phyloP scores from a whole-genome alignment of 2,888 invertebrate species.

The Sialis fuliginosa region DNA sequence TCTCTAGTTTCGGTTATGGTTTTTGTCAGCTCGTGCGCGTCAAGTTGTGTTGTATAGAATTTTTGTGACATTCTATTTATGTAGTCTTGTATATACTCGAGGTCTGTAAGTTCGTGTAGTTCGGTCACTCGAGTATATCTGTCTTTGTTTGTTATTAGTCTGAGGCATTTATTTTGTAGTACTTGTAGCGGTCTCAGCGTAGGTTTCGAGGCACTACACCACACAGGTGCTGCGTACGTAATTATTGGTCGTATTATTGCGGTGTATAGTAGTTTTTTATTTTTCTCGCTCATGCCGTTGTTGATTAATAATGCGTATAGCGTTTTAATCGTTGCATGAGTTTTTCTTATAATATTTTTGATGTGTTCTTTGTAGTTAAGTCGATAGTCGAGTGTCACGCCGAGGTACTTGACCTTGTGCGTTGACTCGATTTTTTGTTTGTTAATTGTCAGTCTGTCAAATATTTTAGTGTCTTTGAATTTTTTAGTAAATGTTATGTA shows the following conservation, averaged over 20 bases:
- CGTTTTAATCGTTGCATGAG: slow-evolving; percentile 8
- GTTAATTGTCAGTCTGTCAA: not conserved
- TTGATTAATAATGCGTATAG: slow-evolving; percentile 11
- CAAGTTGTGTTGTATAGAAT: slow-evolving; percentile 5
- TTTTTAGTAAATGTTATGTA: not conserved
- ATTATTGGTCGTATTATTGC: slow-evolving; percentile 12
- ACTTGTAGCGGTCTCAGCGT: slow-evolving; percentile 8
- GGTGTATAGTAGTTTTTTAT: slow-evolving; percentile 14
- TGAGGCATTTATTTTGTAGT: slow-evolving; percentile 12
- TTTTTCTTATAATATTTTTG: slow-evolving; percentile 9
- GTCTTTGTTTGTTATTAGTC: slow-evolving; percentile 7
- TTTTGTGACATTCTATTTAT: slow-evolving; percentile 5
- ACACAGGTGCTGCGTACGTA: slow-evolving; percentile 11
- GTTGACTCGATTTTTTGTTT: not conserved
- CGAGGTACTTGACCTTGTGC: not conserved
- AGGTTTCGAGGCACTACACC: slow-evolving; percentile 8
- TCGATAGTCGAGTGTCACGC: not conserved
- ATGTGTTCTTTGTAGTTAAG: slow-evolving; percentile 10
- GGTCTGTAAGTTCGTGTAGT: slow-evolving; percentile 7
- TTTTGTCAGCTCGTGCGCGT: slow-evolving; percentile 4
- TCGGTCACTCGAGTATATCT: slow-evolving; percentile 7
- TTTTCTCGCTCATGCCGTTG: slow-evolving; percentile 9
- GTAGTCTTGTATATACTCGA: slow-evolving; percentile 6
- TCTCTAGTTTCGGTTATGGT: not conserved
- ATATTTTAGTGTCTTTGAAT: not conserved